Evolutionary conservation across 2,113 vertebrate species (phyloP).

Genomic region (Pelecanoides urinatrix): DNA sequence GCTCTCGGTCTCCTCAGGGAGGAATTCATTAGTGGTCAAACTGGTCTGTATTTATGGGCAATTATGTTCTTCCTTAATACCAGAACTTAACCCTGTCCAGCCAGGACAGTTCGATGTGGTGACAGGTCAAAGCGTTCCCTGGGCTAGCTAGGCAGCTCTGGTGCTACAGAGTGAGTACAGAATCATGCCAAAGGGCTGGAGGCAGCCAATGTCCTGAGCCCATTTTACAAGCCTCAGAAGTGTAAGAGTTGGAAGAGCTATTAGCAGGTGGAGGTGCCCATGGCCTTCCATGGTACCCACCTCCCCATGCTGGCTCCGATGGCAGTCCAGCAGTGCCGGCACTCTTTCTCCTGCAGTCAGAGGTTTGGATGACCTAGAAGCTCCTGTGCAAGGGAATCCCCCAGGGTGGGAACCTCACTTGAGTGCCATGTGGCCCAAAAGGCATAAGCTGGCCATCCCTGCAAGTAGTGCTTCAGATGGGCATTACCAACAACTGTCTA

Average conservation of each 20-base stretch:
- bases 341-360: neutral
- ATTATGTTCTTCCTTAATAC: neutral
- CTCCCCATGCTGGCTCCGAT: neutral
- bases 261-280: neutral
- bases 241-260: neutral
- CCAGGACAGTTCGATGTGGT: neutral
- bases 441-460: neutral
- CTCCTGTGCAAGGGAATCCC: neutral
- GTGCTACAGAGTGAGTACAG: rapidly evolving
- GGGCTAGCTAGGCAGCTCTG: neutral
- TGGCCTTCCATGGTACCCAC: neutral
- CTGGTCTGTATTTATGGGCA: neutral
- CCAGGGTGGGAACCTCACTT: neutral
- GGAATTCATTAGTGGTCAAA: neutral
- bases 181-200: neutral
- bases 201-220: neutral
- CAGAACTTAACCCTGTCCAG: neutral
- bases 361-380: neutral
- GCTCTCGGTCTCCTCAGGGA: neutral
- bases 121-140: neutral
- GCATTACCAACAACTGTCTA: neutral
- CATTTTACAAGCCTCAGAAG: neutral
- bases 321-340: neutral
- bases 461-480: neutral
- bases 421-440: neutral